Evolutionary conservation across 2,888 invertebrate genomes (phyloP).

Genomic region (Lymantria monacha): DNA sequence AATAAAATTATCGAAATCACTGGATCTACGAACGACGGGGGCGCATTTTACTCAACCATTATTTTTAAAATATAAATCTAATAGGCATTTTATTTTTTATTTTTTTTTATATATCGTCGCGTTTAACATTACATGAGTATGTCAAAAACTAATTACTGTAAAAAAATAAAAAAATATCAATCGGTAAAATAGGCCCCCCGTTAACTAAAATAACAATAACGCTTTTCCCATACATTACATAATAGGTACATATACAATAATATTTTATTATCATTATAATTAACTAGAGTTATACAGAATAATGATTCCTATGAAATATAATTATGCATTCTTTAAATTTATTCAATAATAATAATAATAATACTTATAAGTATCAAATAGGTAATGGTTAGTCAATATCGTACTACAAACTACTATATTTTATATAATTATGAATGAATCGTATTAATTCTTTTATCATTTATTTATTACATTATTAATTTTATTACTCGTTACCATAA

Average conservation of each 20-base stretch:
- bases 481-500: slow-evolving; percentile 75
- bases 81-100: slow-evolving; percentile 64
- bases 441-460: slow-evolving; percentile 74
- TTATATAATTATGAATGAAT: slow-evolving; percentile 77
- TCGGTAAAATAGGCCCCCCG: slow-evolving; percentile 77
- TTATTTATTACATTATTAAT: slow-evolving; percentile 61
- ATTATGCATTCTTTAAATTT: slow-evolving; percentile 83
- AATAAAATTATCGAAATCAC: slow-evolving; percentile 81
- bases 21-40: slow-evolving; percentile 73
- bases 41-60: slow-evolving; percentile 76
- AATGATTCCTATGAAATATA: slow-evolving; percentile 84
- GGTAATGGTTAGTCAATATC: slow-evolving; percentile 81
- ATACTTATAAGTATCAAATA: slow-evolving; percentile 82
- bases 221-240: slow-evolving; percentile 17
- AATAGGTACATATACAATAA: slow-evolving; percentile 56
- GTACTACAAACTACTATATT: slow-evolving; percentile 79
- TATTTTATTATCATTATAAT: slow-evolving; percentile 76
- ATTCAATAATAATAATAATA: slow-evolving; percentile 82
- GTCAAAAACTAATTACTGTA: slow-evolving; percentile 81
- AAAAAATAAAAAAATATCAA: slow-evolving; percentile 82
- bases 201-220: slow-evolving; percentile 53
- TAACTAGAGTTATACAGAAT: slow-evolving; percentile 84
- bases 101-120: slow-evolving; percentile 62
- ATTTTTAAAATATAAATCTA: slow-evolving; percentile 81
- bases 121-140: slow-evolving; percentile 74